Base-by-base conservation (phyloP, 2,888 invertebrate species). In the Melipona bicolor region DNA sequence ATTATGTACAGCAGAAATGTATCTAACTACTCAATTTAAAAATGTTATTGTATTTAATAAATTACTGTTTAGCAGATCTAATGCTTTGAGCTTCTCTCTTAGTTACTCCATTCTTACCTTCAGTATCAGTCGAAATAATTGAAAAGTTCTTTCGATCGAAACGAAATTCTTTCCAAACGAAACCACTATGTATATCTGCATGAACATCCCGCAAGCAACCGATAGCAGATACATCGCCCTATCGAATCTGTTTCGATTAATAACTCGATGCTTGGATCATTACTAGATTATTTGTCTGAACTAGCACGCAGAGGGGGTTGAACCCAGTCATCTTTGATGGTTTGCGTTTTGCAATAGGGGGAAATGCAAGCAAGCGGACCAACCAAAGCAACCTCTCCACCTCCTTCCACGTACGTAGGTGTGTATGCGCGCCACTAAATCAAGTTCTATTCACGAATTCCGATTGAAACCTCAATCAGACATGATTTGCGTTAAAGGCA, bases 361-460 rank as follows among this genome's bases (percentile, higher is more conserved):
- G 17, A 68, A 61, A 65, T 43, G 68, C 74, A 65, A 71, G 82
- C 74, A 59, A 56, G 62, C 69, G 32, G 32, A 52, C 32, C 5
- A 64, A 36, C 19, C 59, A 50, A 77, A 69, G 74, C 73, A 73
- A 61, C 59, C 54, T 24, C 49, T 19, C 21, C 32, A 5, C 5
- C 21, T 24, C 21, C 15, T 13, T 24, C 67, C n/a, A 24, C 11
- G 52, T 32, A 9, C 19, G 27, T 15, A 24, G n/a, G 77, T 77
- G 69, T 56, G 83, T 81, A 75, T 76, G 83, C 71, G 73, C 81
- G 80, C 79, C 87, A 86, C 89, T 89, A 90, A 93, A 93, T 93
- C 92, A 93, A 91, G 92, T 91, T 89, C 93, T 91, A 93, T 93
- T 93, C 93, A 93, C 89, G 91, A 90, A 90, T 91, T 90, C 87